phyloP scores from a whole-genome alignment of 1,140 invertebrate species.

The Meteorus sp. region DNA sequence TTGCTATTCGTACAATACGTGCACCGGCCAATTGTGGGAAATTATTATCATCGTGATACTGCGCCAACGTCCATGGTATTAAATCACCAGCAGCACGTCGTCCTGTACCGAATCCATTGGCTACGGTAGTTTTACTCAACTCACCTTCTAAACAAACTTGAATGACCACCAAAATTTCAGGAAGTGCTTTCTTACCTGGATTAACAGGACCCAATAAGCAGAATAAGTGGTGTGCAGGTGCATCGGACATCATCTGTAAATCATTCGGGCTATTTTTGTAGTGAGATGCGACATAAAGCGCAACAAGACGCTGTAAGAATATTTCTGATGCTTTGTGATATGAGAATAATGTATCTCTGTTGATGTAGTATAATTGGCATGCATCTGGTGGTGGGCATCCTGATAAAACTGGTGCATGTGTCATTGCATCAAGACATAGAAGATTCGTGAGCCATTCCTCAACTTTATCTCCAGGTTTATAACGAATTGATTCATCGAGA shows the following conservation, averaged over 20 bases:
- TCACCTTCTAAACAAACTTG: slow-evolving; percentile 96
- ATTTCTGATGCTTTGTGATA: slow-evolving; percentile 95
- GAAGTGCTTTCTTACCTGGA: slow-evolving; percentile 71
- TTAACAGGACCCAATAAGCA: slow-evolving; percentile 88
- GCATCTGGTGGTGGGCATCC: slow-evolving; percentile 84
- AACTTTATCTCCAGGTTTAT: slow-evolving; percentile 83
- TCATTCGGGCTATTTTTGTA: slow-evolving; percentile 99
- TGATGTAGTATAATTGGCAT: slow-evolving; percentile 91
- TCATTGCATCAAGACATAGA: slow-evolving; percentile 86
- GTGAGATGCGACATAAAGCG: slow-evolving; percentile 95
- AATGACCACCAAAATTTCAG: slow-evolving; percentile 89
- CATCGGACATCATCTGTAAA: slow-evolving; percentile 97
- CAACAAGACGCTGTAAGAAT: slow-evolving; percentile 90
- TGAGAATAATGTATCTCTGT: slow-evolving; percentile 94
- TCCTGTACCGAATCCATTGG: slow-evolving; percentile 78
- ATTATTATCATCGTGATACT: slow-evolving; percentile 73
- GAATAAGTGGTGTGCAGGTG: slow-evolving; percentile 97
- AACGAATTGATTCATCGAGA: slow-evolving; percentile 94
- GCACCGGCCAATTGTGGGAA: slow-evolving; percentile 73
- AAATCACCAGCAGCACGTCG: slow-evolving; percentile 93
- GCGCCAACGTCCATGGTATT: slow-evolving; percentile 78
- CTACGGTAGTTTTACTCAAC: slow-evolving; percentile 80
- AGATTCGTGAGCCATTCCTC: slow-evolving; percentile 92
- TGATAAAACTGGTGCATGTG: slow-evolving; percentile 65
- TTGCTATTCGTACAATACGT: slow-evolving; percentile 76